Base-by-base conservation (phyloP, 2,888 invertebrate genomes). In the Napeogenes sylphis region DNA sequence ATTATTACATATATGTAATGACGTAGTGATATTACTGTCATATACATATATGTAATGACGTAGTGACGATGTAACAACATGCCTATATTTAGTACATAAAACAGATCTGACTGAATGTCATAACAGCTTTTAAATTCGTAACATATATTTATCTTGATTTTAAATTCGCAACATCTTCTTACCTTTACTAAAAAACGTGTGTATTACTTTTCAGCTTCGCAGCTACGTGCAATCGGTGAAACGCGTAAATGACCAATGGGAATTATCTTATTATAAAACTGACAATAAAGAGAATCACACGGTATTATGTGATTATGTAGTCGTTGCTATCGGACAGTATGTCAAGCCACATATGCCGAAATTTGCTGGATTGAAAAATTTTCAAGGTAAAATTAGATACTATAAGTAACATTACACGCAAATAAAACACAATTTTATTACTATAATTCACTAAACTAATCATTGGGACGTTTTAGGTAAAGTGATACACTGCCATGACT, bases 401-500 rank as follows among this genome's bases (percentile, higher is more conserved):
- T 21, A 21, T 21, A 21, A 21, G 21, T 21, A 21, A 21, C 21
- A 21, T 21, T 21, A 21, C 21, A 21, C 21, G 1, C 21, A 21
- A 21, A 21, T 21, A 21, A 21, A 21, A 21, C 21, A 21, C 21
- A 21, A 21, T 21, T 21, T 21, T 1, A 0, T 21, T 30, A 55
- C 47, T 56, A 21, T 21, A 10, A 30, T 51, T 54, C 30, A 12
- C 14, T 38, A 38, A 35, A 4, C 14, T 47, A 42, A 47, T n/a
- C 42, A 21, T 32, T 33, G n/a, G 10, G 1, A 42, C 10, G 3
- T 55, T 65, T 64, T 85, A 76, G 95, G 95, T 2, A 84, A 84
- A 59, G 77, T 93, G 57, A 83, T 94, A 14, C 96, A 96, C 83
- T 95, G 95, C 70, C 95, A 95, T 75, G 91, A 93, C 70, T 96